Base-by-base conservation (phyloP, 2,113 vertebrate species). In the Proterorhinus semilunaris region DNA sequence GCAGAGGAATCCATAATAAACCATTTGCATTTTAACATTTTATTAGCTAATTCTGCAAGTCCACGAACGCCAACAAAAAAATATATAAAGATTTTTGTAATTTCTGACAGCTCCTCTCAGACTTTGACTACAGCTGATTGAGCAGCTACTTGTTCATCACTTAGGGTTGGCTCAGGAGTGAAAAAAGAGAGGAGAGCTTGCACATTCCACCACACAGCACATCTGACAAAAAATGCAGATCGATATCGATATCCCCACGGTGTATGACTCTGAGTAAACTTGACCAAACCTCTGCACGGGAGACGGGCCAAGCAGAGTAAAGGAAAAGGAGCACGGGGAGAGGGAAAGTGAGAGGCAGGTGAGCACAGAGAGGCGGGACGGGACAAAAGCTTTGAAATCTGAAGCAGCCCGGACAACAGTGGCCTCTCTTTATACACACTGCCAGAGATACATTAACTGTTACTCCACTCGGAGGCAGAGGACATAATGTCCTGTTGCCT, bases 361-460 rank as follows among this genome's bases (percentile, higher is more conserved):
- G 69, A 71, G 63, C 63, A 52, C 12, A 4, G 78, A 62, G 72
- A 61, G 71, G 62, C 42, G 21, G 75, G 65, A 62, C 27, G 6
- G 13, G 62, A 75, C 70, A 73, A 78, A 86, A 63, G 59, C 84
- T 89, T 87, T 89, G 84, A 90, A 89, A 90, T 85, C 54, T 72
- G 84, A 90, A 69, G 80, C 80, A 43, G 68, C 73, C 79, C 65
- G 57, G 82, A 86, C 71, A 89, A 87, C 84, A 88, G 81, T 87
- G 78, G 69, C 77, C 79, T 84, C 79, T 86, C 76, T 86, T 84
- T 79, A 85, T 79, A 65, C 52, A 74, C 78, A 75, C 80, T 75
- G 83, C 83, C 79, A 85, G 76, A 74, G 79, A 84, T 74, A 76
- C 78, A 83, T 81, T 68, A 75, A 21, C 66, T 62, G 59, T 59